These are phyloP conservation scores for Cyclophora punctaria DNA, from an alignment of 2,888 invertebrate genomes.

Conservation along the genomic window DNA sequence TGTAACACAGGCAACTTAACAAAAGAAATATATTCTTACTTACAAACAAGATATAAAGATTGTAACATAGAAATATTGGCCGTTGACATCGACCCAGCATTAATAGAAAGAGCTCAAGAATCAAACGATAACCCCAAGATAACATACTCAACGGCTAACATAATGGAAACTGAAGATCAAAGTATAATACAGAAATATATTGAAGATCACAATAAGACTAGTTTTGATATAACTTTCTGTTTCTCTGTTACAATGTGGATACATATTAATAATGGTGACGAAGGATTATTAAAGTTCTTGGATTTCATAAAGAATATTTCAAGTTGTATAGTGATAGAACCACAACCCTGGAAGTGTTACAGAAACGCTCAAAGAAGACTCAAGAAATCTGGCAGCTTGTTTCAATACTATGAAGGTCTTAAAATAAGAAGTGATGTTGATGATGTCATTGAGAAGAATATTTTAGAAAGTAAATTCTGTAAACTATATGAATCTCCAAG, in stretches of 20 bases:
- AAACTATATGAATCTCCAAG: slow-evolving; percentile 75
- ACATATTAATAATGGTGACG: slow-evolving; percentile 88
- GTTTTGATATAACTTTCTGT: slow-evolving; percentile 82
- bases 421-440: slow-evolving; percentile 78
- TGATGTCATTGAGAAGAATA: slow-evolving; percentile 73
- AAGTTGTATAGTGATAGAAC: slow-evolving; percentile 81
- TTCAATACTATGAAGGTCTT: slow-evolving; percentile 76
- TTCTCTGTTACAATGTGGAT: slow-evolving; percentile 95
- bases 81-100: slow-evolving; percentile 82
- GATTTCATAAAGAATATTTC: slow-evolving; percentile 68
- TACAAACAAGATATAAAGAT: slow-evolving; percentile 52
- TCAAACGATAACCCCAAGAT: slow-evolving; percentile 61
- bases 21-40: slow-evolving; percentile 67
- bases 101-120: slow-evolving; percentile 80
- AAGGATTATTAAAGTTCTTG: slow-evolving; percentile 79
- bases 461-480: slow-evolving; percentile 58
- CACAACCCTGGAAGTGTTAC: slow-evolving; percentile 92
- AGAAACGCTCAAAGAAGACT: slow-evolving; percentile 82
- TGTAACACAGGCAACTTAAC: slow-evolving; percentile 90
- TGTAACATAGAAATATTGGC: slow-evolving; percentile 73
- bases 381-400: slow-evolving; percentile 76
- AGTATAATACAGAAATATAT: slow-evolving; percentile 65
- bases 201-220: slow-evolving; percentile 37
- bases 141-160: slow-evolving; percentile 75
- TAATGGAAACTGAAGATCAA: slow-evolving; percentile 65